Percentiles rank a stretch among this genome's conserved stretches.
phyloP scores from a whole-genome alignment of 2,113 vertebrate genomes.

The Felis catus region F.catus_Fca126_mat1.0 CM031413.1:159412001-159412500 shows the following conservation, averaged over 20 bases:
- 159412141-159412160: background rate
- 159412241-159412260: background rate
- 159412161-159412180: background rate
- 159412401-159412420: fast-evolving
- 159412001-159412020: background rate
- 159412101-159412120: background rate
- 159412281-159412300: fast-evolving
- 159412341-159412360: too few species aligned
- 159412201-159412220: background rate
- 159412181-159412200: too few species aligned
- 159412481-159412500: background rate
- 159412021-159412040: background rate
- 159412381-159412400: background rate
- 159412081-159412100: fast-evolving
- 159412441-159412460: background rate
- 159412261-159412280: fast-evolving
- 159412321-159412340: background rate
- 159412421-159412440: background rate
- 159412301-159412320: background rate
- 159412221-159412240: background rate
- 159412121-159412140: background rate
- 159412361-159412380: background rate
- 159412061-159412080: background rate
- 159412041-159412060: fast-evolving
- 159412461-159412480: background rate